Conservation (phyloP, 2,888 invertebrate species). For the Drosophila niveifrons region DNA sequence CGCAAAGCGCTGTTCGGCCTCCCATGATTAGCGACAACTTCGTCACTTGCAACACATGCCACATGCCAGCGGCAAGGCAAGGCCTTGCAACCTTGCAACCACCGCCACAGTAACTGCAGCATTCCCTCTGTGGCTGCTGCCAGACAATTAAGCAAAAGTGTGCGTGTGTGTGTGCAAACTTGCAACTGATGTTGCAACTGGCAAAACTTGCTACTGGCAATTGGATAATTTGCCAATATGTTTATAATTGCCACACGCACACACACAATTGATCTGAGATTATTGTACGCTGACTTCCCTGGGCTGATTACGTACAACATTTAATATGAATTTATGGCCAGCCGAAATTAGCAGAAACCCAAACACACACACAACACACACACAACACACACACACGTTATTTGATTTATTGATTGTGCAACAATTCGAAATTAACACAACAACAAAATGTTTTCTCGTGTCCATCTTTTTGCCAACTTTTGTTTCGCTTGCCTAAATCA, state of each 20-base stretch:
- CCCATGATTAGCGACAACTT: conserved; percentile 45
- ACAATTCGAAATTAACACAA: conserved; percentile 70
- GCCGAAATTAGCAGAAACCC: conserved; percentile 20
- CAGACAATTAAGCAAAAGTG: conserved; percentile 62
- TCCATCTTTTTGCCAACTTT: conserved; percentile 70
- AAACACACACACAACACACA: conserved; percentile 13
- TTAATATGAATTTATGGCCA: conserved; percentile 34
- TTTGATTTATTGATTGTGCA: conserved; percentile 54
- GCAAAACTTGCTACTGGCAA: conserved; percentile 21
- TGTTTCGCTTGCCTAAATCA: conserved; percentile 63
- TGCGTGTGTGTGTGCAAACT: conserved; percentile 1
- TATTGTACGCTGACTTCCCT: conserved; percentile 21
- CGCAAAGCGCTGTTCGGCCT: conserved; percentile 28
- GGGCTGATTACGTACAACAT: conserved; percentile 18
- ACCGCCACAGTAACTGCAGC: conserved; percentile 18
- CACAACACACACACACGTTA: conserved; percentile 31
- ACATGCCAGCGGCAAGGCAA: neutral
- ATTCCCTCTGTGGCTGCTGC: conserved; percentile 25
- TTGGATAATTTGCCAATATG: conserved; percentile 51
- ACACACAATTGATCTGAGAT: conserved; percentile 34
- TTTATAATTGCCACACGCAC: conserved; percentile 12
- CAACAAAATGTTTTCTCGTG: conserved; percentile 71
- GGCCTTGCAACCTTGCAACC: conserved; percentile 20
- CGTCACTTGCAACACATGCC: conserved; percentile 30
- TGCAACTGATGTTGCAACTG: conserved; percentile 12